Evolutionary conservation across 2,797 vertebrate genomes (phyloP), one percentile per base, ranked within the genome.

Genomic region (Liparis tanakae): DNA sequence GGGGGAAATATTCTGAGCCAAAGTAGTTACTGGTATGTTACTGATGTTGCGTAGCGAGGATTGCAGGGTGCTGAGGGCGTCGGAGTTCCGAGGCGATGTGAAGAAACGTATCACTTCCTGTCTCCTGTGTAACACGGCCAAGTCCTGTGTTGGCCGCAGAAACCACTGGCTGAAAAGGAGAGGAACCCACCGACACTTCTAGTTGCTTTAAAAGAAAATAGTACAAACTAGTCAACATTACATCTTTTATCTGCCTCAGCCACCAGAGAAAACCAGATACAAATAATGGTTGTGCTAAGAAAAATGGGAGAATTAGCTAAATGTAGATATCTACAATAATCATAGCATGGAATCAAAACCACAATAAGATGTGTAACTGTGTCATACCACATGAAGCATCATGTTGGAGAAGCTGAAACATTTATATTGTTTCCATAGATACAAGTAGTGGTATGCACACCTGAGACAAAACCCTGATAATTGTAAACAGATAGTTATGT

Each of bases 71-170:
- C 87, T 92, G 78, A 96, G 92, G 67, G 87, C 85, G 72, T 97
- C 96, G 0, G 95, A 94, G 88, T 99, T 97, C 67, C 88, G 95
- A 66, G 97, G 96, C 7, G 91, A 93, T 7, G 96, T 91, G 76
- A 99, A 98, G 91, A 98, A 99, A 73, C 94, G 92, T 70, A 99
- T 96, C 83, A 98, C 97, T 78, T 99, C 96, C 81, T 99, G 94
- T 51, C 98, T 95, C 81, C 96, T 95, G 68, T 87, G 93, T 70
- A 99, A 89, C 77, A 97, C 95, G 1, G 72, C 85, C 75, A 96
- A 68, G 68, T 98, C 95, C 58, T 84, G 89, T 15, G 96, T 99
- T 9, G 98, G 98, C 46, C 96, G 94, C 58, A 95, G 93, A 76
- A 99, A 96, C 98, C 98, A 99, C 72, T 97, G 88, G 63, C 96